These are phyloP conservation scores for Nestor notabilis DNA, from an alignment of 2,113 vertebrate genomes.

Conservation along the genomic window DNA sequence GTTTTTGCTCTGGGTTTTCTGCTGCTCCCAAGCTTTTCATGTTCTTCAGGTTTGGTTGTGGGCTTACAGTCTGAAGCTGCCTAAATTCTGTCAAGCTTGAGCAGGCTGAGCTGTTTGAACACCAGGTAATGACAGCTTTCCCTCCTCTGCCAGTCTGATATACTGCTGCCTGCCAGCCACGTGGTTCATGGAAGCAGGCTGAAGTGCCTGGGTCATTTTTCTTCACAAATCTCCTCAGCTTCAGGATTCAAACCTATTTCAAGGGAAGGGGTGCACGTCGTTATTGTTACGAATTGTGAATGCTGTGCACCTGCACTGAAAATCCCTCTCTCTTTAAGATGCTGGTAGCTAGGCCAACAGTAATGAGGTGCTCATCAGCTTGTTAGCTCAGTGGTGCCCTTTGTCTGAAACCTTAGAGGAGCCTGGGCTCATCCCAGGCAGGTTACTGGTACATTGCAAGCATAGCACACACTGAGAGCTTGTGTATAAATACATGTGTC, in stretches of 20 bases:
- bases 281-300: background rate
- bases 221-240: background rate
- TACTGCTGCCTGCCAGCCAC: fast-evolving
- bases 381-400: background rate
- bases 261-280: background rate
- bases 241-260: background rate
- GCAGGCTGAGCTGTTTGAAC: background rate
- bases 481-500: background rate
- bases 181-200: background rate
- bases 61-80: background rate
- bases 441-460: background rate
- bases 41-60: background rate
- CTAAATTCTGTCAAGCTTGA: background rate
- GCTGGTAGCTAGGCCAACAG: background rate
- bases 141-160: background rate
- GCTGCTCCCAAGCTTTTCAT: background rate
- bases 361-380: background rate
- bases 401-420: background rate
- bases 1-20: background rate
- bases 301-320: background rate
- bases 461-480: background rate
- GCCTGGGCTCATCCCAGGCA: background rate
- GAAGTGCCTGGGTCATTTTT: background rate
- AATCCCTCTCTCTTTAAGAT: background rate
- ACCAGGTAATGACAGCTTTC: background rate